Evolutionary conservation across 2,113 vertebrate species (phyloP), one percentile per base, ranked within the genome.

Genomic region (Myiozetetes cayanensis): DNA sequence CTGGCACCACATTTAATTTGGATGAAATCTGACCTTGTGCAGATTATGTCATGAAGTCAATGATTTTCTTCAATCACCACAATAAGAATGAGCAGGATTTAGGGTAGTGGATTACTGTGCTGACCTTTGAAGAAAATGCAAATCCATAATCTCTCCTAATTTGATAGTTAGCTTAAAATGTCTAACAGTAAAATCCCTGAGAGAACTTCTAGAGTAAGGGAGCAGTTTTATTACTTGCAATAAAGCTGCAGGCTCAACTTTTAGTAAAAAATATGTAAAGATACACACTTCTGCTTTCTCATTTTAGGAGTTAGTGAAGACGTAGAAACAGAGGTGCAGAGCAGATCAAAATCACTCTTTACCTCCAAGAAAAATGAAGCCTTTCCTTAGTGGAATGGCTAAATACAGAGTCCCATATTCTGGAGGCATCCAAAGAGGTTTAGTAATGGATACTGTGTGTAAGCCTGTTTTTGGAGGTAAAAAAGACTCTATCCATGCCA

Each of bases 111-210:
- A 72, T 94, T 90, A 81, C 24, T 75, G 56, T 59, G 39, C 50
- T 80, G 59, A 55, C 31, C 67, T 88, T 93, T 92, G 84, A 95
- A 95, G 65, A 88, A 93, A 88, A 93, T 88, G 50, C 65, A 96
- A 94, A 94, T 90, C n/a, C 37, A 61, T 79, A 91, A 91, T 87
- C 33, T 87, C 30, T 79, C 71, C n/a, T 79, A 79, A 91, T 82
- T 87, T 76, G 52, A 52, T 56, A 65, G 46, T 66, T 75, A 58
- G 14, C 49, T 81, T 87, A 76, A 76, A 94, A 73, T 73, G 71
- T 65, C 74, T 75, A 78, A 49, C 56, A 76, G 28, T 87, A 68
- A 65, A 85, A 70, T 46, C 20, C 67, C 18, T 53, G 58, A 65
- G 37, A 91, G 31, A 82, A 66, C 14, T 77, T 85, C 25, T 68